Evolutionary conservation across 2,113 vertebrate species (phyloP).

Genomic region (Spheniscus mendiculus): DNA sequence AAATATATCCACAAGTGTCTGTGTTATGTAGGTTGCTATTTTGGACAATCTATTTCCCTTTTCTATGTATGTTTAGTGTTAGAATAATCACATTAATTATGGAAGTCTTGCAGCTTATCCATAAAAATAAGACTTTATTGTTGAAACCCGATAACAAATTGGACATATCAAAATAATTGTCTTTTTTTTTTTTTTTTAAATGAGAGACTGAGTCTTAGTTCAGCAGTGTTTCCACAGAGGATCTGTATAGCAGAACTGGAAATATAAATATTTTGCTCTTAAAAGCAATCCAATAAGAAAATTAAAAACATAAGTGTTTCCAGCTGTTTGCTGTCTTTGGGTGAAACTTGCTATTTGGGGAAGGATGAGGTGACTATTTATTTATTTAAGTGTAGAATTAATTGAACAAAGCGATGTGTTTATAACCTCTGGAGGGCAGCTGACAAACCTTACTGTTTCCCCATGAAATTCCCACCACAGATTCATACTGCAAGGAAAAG

Average conservation of each 20-base stretch:
- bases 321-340: slow-evolving; percentile 45
- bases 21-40: slow-evolving; percentile 65
- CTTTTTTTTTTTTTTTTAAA: not conserved
- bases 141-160: not conserved
- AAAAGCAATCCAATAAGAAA: not conserved
- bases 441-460: not conserved
- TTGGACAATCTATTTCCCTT: slow-evolving; percentile 68
- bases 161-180: not conserved
- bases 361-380: slow-evolving; percentile 16
- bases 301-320: slow-evolving; percentile 8
- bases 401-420: not conserved
- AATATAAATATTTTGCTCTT: slow-evolving; percentile 27
- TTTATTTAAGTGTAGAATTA: slow-evolving; percentile 4
- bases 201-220: not conserved
- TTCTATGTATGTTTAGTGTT: slow-evolving; percentile 56
- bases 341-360: slow-evolving; percentile 23
- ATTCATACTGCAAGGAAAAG: not conserved
- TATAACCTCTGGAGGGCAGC: slow-evolving; percentile 27
- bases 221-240: not conserved
- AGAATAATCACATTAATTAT: slow-evolving; percentile 55
- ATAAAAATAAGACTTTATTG: slow-evolving; percentile 47
- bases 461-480: not conserved
- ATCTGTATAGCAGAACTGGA: not conserved
- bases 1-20: slow-evolving; percentile 62
- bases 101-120: slow-evolving; percentile 30